Evolutionary conservation across 2,797 vertebrate genomes (phyloP).

Genomic region (Clarias platycephalus): DNA sequence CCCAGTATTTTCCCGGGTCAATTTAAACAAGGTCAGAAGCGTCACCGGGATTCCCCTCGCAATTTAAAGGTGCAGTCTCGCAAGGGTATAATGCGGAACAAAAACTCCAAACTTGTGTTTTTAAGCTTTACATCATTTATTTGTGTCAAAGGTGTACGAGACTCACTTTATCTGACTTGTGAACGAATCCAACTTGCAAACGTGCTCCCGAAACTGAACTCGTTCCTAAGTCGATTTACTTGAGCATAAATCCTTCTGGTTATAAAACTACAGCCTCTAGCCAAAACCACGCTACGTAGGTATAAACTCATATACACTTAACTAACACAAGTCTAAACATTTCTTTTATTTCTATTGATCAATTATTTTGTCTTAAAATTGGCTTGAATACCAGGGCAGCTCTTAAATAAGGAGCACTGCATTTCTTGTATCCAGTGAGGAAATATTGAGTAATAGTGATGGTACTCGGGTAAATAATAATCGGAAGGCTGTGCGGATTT

Average conservation of each 20-base stretch:
- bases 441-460: conserved; percentile 1
- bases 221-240: too few species aligned
- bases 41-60: too few species aligned
- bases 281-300: not conserved
- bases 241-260: not conserved
- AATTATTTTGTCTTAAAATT: not conserved
- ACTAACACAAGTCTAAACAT: not conserved
- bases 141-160: too few species aligned
- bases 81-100: too few species aligned
- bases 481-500: not conserved
- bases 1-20: too few species aligned
- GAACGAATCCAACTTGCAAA: too few species aligned
- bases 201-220: too few species aligned
- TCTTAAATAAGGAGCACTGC: not conserved
- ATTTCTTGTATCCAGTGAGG: not conserved
- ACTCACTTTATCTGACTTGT: too few species aligned
- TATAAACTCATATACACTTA: not conserved
- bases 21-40: too few species aligned
- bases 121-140: too few species aligned
- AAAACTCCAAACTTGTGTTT: too few species aligned
- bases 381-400: not conserved
- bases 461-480: not conserved
- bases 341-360: not conserved
- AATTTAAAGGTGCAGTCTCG: too few species aligned
- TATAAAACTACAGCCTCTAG: not conserved